A percentile compares a stretch with the other conserved stretches of the same genome.
Evolutionary conservation across 2,797 vertebrate species (phyloP).

Genomic region (Alectoris magna): DNA sequence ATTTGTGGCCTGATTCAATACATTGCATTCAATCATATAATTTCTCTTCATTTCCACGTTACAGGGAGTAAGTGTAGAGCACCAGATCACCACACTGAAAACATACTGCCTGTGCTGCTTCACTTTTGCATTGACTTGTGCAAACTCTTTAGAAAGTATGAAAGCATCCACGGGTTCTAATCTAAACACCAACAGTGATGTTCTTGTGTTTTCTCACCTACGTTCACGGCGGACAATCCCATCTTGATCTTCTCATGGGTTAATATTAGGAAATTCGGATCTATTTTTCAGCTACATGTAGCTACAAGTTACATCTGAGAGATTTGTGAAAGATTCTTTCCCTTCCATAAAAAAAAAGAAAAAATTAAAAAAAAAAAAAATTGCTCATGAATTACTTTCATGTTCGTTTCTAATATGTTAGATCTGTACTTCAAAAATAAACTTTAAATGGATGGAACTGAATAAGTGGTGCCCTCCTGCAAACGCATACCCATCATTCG

Average conservation of each 20-base stretch:
- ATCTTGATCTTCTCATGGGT: neutral
- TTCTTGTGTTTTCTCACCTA: neutral
- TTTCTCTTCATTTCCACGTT: neutral
- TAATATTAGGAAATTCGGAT: neutral
- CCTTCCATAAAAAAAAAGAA: neutral
- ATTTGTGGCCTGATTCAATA: neutral
- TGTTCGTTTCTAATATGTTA: neutral
- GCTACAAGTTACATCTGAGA: neutral
- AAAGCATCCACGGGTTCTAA: neutral
- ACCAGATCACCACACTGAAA: neutral
- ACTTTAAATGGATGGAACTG: neutral
- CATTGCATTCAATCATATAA: neutral
- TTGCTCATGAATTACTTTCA: neutral
- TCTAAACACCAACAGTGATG: neutral
- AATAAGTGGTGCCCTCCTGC: neutral
- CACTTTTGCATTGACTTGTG: neutral
- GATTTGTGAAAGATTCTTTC: neutral
- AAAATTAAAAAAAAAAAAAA: neutral
- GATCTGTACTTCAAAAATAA: neutral
- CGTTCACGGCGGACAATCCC: neutral
- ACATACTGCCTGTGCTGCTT: neutral
- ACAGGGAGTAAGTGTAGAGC: neutral
- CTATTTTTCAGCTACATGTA: neutral
- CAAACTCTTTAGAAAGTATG: neutral
- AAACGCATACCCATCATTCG: neutral